phyloP scores from a whole-genome alignment of 2,888 invertebrate species.

The Smittia aterrima region DNA sequence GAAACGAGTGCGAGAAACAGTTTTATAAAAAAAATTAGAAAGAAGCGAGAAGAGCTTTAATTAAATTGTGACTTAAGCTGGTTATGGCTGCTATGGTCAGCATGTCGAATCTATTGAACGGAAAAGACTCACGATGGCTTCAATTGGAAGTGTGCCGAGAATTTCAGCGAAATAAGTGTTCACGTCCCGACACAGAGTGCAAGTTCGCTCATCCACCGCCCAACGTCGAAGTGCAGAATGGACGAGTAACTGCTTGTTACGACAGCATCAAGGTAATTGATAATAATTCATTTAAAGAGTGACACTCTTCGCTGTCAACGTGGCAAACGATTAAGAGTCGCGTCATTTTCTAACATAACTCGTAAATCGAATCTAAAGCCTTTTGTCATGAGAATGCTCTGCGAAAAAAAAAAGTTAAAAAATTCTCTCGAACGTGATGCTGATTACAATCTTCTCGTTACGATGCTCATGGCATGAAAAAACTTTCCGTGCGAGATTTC shows the following conservation, averaged over 20 bases:
- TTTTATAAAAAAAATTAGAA: neutral
- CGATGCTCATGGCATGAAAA: too few species aligned
- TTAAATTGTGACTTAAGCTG: neutral
- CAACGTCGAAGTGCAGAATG: conserved; percentile 99
- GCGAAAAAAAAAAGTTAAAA: too few species aligned
- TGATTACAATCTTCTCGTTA: too few species aligned
- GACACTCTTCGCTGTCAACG: neutral
- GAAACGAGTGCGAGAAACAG: neutral
- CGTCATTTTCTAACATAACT: neutral
- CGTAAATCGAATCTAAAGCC: too few species aligned
- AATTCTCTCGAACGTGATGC: too few species aligned
- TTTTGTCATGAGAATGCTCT: too few species aligned
- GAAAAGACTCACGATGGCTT: conserved; percentile 99
- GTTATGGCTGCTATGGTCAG: conserved; percentile 84
- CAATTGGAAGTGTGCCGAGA: conserved; percentile 99
- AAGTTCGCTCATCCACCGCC: conserved; percentile 99
- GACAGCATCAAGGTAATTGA: conserved; percentile 98
- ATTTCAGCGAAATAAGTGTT: conserved; percentile 99
- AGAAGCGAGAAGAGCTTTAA: neutral
- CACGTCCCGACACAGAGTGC: conserved; percentile 98
- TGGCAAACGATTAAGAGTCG: neutral
- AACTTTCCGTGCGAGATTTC: neutral
- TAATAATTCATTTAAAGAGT: neutral
- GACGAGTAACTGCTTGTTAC: conserved; percentile 99
- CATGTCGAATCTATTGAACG: conserved; percentile 95